Evolutionary conservation across 2,113 vertebrate genomes (phyloP), one percentile per base, ranked within the genome.

Genomic region (Ibidorhyncha struthersii): DNA sequence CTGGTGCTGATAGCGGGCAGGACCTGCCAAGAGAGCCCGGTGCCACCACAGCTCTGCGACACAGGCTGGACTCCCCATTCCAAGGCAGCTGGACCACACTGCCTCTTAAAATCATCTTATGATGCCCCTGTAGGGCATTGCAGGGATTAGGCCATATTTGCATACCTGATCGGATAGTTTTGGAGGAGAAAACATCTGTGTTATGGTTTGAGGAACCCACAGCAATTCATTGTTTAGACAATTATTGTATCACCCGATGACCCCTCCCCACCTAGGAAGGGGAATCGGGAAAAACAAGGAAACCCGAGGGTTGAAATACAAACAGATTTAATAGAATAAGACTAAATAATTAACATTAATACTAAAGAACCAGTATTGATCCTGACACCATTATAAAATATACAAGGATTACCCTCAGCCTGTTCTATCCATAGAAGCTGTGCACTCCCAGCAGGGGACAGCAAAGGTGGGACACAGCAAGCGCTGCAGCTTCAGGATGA

Each of bases 11-110:
- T 2, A 47, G 59, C 1, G 7, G 38, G 25, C 34, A 43, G 38
- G n/a, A 80, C 19, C 43, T 59, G 67, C 72, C 50, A 16, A 36
- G 49, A 59, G 25, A 56, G 47, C 27, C 38, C 1, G 0, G 47
- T 18, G n/a, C 43, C 29, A 38, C 32, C 0, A 1, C n/a, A 65
- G 50, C 63, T 47, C 76, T 27, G 18, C 0, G 0, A 36, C 21
- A 22, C 17, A 7, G 52, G 26, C 22, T 14, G 55, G 43, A 52
- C 20, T 25, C 70, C 18, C 1, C 2, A 6, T 40, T 30, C 27
- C 20, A 14, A 38, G 36, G 20, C 59, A 58, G 10, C 7, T 12
- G 49, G 49, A 69, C 8, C 18, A 41, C 8, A 2, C 6, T 4
- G 4, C 4, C n/a, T 52, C 78, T 58, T 49, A 38, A 41, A 41